Percentiles rank a stretch among this genome's conserved stretches.
Evolutionary conservation across 2,888 invertebrate genomes (phyloP).

Genomic region (Teleogryllus oceanicus): DNA sequence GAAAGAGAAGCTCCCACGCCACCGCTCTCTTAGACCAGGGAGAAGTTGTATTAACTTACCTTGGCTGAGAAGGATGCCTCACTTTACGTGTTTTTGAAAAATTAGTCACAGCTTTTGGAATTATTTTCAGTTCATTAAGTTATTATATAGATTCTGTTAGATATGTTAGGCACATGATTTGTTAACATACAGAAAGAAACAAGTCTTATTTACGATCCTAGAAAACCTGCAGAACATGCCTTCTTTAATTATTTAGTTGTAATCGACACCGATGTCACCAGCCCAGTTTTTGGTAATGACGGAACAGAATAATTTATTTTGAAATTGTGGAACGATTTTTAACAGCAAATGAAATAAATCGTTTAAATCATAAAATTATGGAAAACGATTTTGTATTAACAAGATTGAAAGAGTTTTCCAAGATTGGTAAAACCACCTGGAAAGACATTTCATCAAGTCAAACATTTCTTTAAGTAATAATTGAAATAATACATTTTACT

Average conservation of each 20-base stretch:
- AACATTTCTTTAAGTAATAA: no score
- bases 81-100: neutral
- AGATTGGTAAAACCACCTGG: no score
- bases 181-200: neutral
- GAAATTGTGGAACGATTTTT: no score
- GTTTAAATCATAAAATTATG: no score
- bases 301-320: no score
- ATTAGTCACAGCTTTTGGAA: neutral
- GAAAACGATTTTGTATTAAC: no score
- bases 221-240: constrained; percentile 18
- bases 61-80: neutral
- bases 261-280: no score
- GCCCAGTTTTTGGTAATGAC: no score
- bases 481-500: no score
- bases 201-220: neutral
- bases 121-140: neutral
- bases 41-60: neutral
- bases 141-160: neutral
- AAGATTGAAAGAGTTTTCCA: no score
- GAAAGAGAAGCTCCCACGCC: neutral
- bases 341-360: no score
- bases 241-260: neutral
- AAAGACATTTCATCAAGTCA: no score
- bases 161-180: neutral
- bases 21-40: neutral